These are phyloP conservation scores for Arvicola amphibius DNA, from an alignment of 2,797 vertebrate species.

Conservation along the genomic window DNA sequence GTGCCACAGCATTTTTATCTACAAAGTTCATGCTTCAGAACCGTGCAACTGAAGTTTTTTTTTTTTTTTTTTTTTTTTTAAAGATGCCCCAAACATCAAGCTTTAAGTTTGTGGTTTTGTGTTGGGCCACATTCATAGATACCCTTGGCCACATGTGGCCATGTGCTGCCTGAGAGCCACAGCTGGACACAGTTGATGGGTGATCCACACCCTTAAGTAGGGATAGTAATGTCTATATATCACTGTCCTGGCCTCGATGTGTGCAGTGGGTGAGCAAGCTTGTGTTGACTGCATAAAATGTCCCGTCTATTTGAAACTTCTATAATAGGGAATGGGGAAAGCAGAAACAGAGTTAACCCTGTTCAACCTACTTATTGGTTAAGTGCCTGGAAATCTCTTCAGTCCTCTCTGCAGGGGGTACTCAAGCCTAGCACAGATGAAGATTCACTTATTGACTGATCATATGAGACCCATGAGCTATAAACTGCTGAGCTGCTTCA, in stretches of 20 bases:
- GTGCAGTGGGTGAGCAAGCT: neutral
- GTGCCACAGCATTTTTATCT: neutral
- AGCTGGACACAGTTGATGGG: neutral
- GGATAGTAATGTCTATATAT: neutral
- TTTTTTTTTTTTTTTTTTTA: neutral
- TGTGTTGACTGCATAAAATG: neutral
- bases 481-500: neutral
- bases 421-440: neutral
- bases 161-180: neutral
- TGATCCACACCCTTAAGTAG: neutral
- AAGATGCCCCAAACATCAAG: neutral
- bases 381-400: neutral
- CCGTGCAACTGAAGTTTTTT: neutral
- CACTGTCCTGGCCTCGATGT: neutral
- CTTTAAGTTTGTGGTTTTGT: neutral
- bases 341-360: neutral
- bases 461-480: neutral
- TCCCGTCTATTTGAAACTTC: neutral
- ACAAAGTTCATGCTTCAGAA: neutral
- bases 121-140: neutral
- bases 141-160: neutral
- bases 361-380: neutral
- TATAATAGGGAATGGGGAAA: neutral
- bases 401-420: conserved; percentile 4
- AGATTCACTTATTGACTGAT: neutral